Conservation (phyloP, 1,140 invertebrate genomes). For the Muscidifurax raptorellus region DNA sequence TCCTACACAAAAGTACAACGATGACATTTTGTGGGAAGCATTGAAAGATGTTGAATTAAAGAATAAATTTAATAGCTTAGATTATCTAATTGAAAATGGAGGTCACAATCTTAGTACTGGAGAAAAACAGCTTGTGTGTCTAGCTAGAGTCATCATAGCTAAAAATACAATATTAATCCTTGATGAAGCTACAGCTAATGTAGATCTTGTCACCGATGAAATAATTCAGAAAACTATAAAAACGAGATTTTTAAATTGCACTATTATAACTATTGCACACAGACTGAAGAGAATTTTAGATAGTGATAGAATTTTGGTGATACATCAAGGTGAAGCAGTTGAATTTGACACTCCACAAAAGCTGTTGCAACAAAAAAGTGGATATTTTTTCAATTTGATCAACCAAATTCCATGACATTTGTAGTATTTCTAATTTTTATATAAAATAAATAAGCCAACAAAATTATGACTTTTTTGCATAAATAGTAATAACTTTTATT, state of each 20-base stretch:
- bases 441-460: neutral
- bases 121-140: slow-evolving; percentile 3
- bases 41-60: slow-evolving; percentile 2
- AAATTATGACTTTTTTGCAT: too few relatives aligned
- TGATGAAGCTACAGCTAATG: slow-evolving; percentile 14
- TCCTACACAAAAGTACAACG: slow-evolving; percentile 77
- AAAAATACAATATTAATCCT: slow-evolving; percentile 13
- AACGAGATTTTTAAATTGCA: slow-evolving; percentile 78
- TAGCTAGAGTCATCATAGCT: neutral
- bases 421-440: neutral
- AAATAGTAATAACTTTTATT: too few relatives aligned
- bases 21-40: slow-evolving; percentile 61
- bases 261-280: slow-evolving; percentile 83
- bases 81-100: slow-evolving; percentile 12
- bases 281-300: slow-evolving; percentile 78
- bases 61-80: neutral
- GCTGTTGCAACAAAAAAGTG: neutral
- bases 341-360: neutral
- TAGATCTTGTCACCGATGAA: slow-evolving; percentile 72
- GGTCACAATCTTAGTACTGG: slow-evolving; percentile 3
- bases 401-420: neutral
- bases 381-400: neutral
- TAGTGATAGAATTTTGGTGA: slow-evolving; percentile 79
- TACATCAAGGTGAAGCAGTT: slow-evolving; percentile 73
- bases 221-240: slow-evolving; percentile 83